Evolutionary conservation across 2,113 vertebrate species (phyloP).

Genomic region (Coptodon bakossiorum): DNA sequence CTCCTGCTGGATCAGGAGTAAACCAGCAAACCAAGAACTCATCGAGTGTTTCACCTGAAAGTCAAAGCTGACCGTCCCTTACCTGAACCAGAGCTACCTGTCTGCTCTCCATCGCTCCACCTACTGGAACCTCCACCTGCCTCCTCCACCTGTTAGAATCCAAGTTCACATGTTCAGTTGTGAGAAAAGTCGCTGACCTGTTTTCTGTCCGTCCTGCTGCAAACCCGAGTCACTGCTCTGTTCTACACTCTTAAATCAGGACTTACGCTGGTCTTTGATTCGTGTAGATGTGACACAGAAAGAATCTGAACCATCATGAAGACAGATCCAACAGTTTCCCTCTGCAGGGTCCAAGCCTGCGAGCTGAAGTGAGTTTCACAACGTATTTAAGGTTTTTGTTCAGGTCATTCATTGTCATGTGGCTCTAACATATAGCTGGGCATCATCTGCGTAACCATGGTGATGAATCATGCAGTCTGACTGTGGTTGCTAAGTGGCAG

Average conservation of each 20-base stretch:
- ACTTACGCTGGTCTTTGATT: background rate
- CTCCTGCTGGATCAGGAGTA: background rate
- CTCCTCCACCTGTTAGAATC: background rate
- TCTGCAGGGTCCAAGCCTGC: background rate
- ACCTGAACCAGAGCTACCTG: background rate
- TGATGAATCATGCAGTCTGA: background rate
- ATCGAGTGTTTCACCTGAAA: background rate
- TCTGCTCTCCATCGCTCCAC: background rate
- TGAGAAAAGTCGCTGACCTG: background rate
- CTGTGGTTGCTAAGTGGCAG: background rate
- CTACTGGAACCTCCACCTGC: background rate
- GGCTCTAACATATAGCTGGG: background rate
- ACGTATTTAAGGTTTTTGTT: background rate
- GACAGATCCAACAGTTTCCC: background rate
- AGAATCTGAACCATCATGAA: accelerated
- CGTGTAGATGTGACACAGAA: background rate
- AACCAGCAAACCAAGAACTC: background rate
- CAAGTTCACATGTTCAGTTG: background rate
- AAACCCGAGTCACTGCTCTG: background rate
- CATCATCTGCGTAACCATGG: background rate
- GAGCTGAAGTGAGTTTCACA: background rate
- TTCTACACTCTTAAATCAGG: background rate
- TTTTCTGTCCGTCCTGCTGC: background rate
- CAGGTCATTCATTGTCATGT: background rate
- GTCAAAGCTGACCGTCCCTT: background rate